Conservation (phyloP, 1,140 invertebrate genomes). For the Drosophila mojavensis region DNA sequence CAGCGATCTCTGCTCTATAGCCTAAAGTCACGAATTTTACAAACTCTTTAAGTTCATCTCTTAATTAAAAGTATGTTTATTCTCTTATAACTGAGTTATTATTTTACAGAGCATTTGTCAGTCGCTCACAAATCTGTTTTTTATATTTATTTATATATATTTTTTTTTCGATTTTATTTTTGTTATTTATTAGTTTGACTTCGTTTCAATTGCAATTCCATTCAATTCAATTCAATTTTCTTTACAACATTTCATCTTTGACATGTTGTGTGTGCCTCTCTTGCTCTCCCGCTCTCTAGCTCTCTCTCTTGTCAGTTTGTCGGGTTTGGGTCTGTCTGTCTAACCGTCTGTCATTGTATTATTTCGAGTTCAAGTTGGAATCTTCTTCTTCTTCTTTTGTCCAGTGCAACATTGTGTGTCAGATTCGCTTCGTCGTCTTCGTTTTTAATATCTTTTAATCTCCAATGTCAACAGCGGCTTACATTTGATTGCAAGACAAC, state of each 20-base stretch:
- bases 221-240: constrained; percentile 81
- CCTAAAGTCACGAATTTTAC: too few species aligned
- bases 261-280: constrained; percentile 70
- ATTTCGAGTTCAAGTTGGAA: constrained; percentile 36
- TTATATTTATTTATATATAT: constrained; percentile 26
- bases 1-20: background rate
- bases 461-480: constrained; percentile 82
- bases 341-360: constrained; percentile 61
- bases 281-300: background rate
- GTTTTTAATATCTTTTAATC: constrained; percentile 83
- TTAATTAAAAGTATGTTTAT: background rate
- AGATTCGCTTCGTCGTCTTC: constrained; percentile 67
- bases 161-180: constrained; percentile 15
- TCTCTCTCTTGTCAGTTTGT: constrained; percentile 8
- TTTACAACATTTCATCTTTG: constrained; percentile 82
- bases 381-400: constrained; percentile 22
- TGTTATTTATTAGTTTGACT: constrained; percentile 77
- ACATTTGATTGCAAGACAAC: constrained; percentile 82
- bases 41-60: too few species aligned
- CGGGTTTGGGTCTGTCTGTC: constrained; percentile 21
- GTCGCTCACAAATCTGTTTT: constrained; percentile 9
- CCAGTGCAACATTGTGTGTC: constrained; percentile 43
- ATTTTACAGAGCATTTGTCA: constrained; percentile 2
- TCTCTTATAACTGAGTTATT: background rate
- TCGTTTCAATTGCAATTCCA: constrained; percentile 53